These are phyloP conservation scores for Coecobrya sp. DNA, from an alignment of 2,888 invertebrate species.

Conservation along the genomic window DNA sequence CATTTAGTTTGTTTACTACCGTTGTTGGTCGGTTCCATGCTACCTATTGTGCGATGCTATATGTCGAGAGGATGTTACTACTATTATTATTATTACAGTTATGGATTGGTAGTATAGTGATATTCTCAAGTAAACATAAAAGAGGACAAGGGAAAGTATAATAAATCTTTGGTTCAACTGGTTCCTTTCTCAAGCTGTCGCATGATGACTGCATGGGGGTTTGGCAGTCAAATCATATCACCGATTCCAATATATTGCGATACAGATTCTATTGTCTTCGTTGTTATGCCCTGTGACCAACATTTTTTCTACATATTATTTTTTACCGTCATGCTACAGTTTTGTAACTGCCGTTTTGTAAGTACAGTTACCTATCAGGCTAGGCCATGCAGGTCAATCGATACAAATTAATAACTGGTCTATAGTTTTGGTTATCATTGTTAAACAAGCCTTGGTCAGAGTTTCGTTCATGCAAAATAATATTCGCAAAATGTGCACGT, in stretches of 20 bases:
- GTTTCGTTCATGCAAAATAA: not conserved
- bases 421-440: not conserved
- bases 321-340: not conserved
- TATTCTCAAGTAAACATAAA: not conserved
- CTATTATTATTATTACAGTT: not conserved
- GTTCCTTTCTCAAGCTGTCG: not conserved
- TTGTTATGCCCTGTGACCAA: not conserved
- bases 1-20: not conserved
- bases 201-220: slow-evolving; percentile 3
- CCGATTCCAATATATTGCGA: not conserved
- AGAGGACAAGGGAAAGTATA: not conserved
- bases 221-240: not conserved
- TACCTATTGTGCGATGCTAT: not conserved
- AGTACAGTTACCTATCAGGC: not conserved
- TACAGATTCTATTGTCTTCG: not conserved
- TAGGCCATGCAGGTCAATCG: slow-evolving; percentile 54
- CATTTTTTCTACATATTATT: not conserved
- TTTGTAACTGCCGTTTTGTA: not conserved
- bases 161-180: slow-evolving; percentile 32
- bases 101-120: not conserved
- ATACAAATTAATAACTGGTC: slow-evolving; percentile 58
- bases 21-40: not conserved
- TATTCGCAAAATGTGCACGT: not conserved
- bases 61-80: not conserved
- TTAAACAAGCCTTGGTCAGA: not conserved